A percentile compares a stretch with the other conserved stretches of the same genome.
Conservation (phyloP, 2,888 invertebrate species). For the Eugnorisma glareosa region DNA sequence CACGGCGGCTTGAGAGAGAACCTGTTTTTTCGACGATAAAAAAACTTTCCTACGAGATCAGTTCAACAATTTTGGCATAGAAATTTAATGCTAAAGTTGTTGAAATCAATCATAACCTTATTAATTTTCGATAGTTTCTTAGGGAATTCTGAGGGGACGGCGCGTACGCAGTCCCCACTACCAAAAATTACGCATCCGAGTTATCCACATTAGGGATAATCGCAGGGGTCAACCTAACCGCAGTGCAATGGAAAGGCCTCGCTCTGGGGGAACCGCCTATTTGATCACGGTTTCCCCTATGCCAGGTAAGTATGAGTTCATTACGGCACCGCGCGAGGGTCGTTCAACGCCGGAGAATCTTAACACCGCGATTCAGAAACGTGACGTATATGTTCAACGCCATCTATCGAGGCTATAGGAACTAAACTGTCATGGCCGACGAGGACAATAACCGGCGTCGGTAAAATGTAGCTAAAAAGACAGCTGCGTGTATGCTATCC, state of each 20-base stretch:
- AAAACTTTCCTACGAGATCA: too few relatives aligned
- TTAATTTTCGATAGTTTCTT: background rate
- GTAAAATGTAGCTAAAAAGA: background rate
- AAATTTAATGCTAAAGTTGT: background rate
- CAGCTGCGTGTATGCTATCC: conserved; percentile 3
- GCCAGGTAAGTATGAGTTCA: conserved; percentile 54
- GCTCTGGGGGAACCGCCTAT: conserved; percentile 60
- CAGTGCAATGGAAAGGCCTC: conserved; percentile 56
- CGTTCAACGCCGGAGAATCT: conserved; percentile 46
- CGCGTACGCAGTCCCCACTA: conserved; percentile 61
- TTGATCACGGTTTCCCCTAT: conserved; percentile 59
- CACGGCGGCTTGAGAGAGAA: too few relatives aligned
- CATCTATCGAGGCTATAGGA: conserved; percentile 31
- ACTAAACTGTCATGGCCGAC: conserved; percentile 17
- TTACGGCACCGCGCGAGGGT: background rate
- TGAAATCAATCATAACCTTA: background rate
- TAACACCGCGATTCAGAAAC: conserved; percentile 50
- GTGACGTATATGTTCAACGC: conserved; percentile 32
- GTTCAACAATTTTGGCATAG: background rate
- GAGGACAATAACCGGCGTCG: background rate
- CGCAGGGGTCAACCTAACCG: conserved; percentile 53
- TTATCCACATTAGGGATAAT: conserved; percentile 58
- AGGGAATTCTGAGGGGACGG: conserved; percentile 41
- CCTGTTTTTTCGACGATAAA: too few relatives aligned
- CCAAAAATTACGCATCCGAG: conserved; percentile 59